Base-by-base conservation (phyloP, 2,113 vertebrate genomes). In the Rhagologus leucostigma region DNA sequence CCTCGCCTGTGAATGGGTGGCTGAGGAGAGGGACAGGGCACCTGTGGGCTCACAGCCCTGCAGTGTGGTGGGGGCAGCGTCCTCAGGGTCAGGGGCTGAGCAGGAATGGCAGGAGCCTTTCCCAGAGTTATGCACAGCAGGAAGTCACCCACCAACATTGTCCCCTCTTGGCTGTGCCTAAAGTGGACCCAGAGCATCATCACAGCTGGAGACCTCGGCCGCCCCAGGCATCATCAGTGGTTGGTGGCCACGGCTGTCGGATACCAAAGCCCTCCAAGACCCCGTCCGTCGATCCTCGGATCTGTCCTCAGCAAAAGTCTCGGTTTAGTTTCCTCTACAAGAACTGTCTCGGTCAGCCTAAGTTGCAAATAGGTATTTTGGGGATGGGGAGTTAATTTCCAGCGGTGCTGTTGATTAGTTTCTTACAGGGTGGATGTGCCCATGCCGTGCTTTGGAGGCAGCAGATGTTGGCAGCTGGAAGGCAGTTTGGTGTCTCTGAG, bases 381-480 rank as follows among this genome's bases (percentile, higher is more conserved):
- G 89, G 78, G 37, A 20, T 29, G 41, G 74, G 73, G 35, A 19
- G 59, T 70, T 95, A 77, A 71, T 89, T 80, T 85, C 87, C 93
- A 78, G 76, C 18, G 0, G 70, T 21, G 52, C 74, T 20, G 12
- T 83, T 46, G 90, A 44, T 95, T 46, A 84, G 81, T 81, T 90
- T 52, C 64, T 44, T 50, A 33, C 68, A 70, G 68, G 75, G 53
- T 52, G 27, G 37, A 4, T 23, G 49, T 85, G 84, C 77, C 90
- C 35, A 0, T 71, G 76, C 81, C 1, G 4, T 65, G 93, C 94
- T 96, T 91, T 68, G 93, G 93, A 35, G 82, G 87, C 95, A 86
- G 87, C 89, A 84, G 85, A 73, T 85, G 67, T 89, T 70, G 64
- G 87, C 87, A 77, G 77, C 91, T 64, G 74, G 92, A 93, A 91